Conservation (phyloP, 2,113 vertebrate genomes). For the Notechis scutatus region DNA sequence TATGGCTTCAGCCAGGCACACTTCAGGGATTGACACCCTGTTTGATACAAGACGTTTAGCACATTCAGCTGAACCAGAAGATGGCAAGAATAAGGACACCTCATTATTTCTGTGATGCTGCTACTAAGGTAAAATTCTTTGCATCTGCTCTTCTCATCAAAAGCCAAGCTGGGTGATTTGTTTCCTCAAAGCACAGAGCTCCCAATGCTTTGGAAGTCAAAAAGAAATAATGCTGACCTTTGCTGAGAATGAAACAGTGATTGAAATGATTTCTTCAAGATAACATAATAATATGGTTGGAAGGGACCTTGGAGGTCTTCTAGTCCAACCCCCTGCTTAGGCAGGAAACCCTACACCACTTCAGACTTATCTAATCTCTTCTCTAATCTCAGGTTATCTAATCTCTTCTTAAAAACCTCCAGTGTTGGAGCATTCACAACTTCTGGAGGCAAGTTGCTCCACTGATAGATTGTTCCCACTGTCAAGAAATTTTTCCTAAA, state of each 20-base stretch:
- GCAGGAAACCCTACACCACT: no score
- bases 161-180: conserved; percentile 16
- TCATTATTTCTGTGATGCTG: background rate
- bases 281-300: background rate
- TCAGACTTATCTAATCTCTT: fast-evolving
- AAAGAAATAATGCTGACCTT: background rate
- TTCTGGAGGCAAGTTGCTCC: no score
- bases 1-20: no score
- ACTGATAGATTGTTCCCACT: no score
- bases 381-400: fast-evolving
- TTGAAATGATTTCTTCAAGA: conserved; percentile 8
- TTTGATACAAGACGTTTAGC: background rate
- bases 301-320: no score
- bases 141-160: background rate
- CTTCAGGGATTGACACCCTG: no score
- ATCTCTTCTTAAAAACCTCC: no score
- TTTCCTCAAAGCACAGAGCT: background rate
- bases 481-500: no score
- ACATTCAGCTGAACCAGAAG: background rate
- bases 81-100: background rate
- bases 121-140: background rate
- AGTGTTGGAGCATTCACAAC: no score
- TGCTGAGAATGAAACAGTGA: background rate
- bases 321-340: no score
- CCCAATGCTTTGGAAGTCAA: background rate